These are phyloP conservation scores for Pollenia amentaria DNA, from an alignment of 2,888 invertebrate genomes.

Conservation along the genomic window DNA sequence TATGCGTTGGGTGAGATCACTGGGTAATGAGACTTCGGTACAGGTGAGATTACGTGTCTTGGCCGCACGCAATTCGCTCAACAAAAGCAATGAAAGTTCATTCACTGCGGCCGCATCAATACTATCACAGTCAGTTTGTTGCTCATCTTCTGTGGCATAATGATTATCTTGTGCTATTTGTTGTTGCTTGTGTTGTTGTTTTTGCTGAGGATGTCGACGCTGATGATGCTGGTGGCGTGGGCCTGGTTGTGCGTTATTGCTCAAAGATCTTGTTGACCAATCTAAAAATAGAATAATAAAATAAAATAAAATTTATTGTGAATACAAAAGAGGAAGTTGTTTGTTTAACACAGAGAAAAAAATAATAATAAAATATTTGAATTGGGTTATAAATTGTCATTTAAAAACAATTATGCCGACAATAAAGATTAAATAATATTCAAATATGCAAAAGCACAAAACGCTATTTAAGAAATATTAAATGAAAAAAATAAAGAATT, in stretches of 20 bases:
- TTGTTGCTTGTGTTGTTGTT: constrained; percentile 57
- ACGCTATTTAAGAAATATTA: not conserved
- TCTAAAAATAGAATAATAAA: constrained; percentile 77
- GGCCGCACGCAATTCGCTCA: constrained; percentile 91
- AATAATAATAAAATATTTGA: constrained; percentile 16
- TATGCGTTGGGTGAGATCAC: constrained; percentile 91
- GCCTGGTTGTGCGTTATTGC: constrained; percentile 79
- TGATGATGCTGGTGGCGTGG: constrained; percentile 43
- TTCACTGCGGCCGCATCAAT: constrained; percentile 82
- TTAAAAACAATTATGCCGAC: constrained; percentile 42
- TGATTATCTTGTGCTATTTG: constrained; percentile 45
- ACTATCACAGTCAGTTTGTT: constrained; percentile 73
- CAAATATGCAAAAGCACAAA: constrained; percentile 3
- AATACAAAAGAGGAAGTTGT: constrained; percentile 53
- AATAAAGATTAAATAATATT: not conserved
- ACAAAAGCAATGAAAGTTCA: constrained; percentile 90
- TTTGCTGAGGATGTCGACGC: constrained; percentile 22
- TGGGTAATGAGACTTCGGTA: constrained; percentile 94
- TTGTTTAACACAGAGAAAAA: constrained; percentile 7
- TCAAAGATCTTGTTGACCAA: constrained; percentile 84
- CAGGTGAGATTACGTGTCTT: constrained; percentile 92
- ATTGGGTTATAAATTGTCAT: constrained; percentile 56
- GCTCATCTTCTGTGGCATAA: constrained; percentile 66
- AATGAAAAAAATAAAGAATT: no score
- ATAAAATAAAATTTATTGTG: constrained; percentile 5